Evolutionary conservation across 1,140 invertebrate genomes (phyloP), one percentile per base, ranked within the genome.

Genomic region (Ditylenchus dipsaci): DNA sequence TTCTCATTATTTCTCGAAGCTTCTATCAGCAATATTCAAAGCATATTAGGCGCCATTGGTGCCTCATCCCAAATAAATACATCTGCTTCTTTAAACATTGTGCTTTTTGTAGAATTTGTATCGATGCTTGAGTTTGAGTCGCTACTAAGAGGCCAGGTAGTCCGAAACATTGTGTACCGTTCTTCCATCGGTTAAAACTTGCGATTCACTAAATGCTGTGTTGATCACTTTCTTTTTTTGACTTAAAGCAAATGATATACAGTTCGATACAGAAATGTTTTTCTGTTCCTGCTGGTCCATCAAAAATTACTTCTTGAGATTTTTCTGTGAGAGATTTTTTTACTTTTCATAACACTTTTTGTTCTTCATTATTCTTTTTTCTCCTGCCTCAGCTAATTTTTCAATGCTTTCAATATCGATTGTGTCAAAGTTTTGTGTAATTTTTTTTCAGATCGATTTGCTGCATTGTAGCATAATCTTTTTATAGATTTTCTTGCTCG

Each of bases 61-160:
- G 67, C 67, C 65, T 73, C 71, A 57, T 73, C 71, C 9, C 45
- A 29, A 1, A 72, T 65, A 57, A 72, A 64, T 15, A 64, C 21
- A 17, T 49, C 30, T 15, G 49, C 9, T 13, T 64, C 29, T 1
- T 13, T 8, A 1, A 64, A 13, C 0, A 53, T 17, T 1, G 17
- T n/a, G n/a, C n/a, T n/a, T 1, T 21, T 30, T 63, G 17, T 1
- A 64, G 43, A 45, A 45, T 45, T 45, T 11, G n/a, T n/a, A 13
- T 45, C 43, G 11, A 45, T 45, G 11, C n/a, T 11, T 45, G 43
- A 45, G n/a, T n/a, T 45, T 45, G 43, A 45, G n/a, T 45, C 43
- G 43, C n/a, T 45, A 11, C 11, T 13, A 19, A 17, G 13, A 27
- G n/a, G 19, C 13, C n/a, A 17, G 11, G 43, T 11, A 13, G n/a